Conservation (phyloP, 2,797 vertebrate species). For the Enteromius thamalakanensis region DNA sequence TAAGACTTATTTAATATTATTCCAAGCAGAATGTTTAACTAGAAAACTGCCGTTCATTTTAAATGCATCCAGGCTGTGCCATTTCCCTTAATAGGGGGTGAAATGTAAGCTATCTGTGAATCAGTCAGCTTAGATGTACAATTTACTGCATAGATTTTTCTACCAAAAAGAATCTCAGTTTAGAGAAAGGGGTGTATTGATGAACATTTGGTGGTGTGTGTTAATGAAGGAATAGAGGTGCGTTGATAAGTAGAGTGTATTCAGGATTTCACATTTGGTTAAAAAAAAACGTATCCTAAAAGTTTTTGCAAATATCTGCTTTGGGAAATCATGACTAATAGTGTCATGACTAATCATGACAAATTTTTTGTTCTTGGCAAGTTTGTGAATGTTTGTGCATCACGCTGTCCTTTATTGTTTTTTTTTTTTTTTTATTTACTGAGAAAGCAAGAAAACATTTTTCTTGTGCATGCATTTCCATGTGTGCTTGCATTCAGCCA, state of each 20-base stretch:
- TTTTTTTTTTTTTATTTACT: neutral
- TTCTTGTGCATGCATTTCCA: neutral
- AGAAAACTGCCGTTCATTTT: neutral
- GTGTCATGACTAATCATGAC: neutral
- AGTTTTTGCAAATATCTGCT: neutral
- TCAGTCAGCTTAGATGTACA: neutral
- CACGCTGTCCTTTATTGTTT: neutral
- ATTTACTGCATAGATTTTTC: neutral
- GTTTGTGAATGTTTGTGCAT: neutral
- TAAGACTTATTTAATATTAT: constrained; percentile 12
- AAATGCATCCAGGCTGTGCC: neutral
- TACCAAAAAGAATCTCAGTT: neutral
- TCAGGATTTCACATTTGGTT: neutral
- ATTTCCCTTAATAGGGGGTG: neutral
- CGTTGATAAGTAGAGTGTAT: neutral
- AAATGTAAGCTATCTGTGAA: neutral
- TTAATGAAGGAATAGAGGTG: neutral
- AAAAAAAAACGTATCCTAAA: neutral
- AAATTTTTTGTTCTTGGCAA: neutral
- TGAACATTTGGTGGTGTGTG: neutral
- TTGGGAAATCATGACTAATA: neutral
- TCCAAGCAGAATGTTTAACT: neutral
- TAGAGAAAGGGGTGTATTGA: neutral
- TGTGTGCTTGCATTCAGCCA: neutral
- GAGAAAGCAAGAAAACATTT: neutral